Base-by-base conservation (phyloP, 2,113 vertebrate genomes). In the Labrus mixtus region DNA sequence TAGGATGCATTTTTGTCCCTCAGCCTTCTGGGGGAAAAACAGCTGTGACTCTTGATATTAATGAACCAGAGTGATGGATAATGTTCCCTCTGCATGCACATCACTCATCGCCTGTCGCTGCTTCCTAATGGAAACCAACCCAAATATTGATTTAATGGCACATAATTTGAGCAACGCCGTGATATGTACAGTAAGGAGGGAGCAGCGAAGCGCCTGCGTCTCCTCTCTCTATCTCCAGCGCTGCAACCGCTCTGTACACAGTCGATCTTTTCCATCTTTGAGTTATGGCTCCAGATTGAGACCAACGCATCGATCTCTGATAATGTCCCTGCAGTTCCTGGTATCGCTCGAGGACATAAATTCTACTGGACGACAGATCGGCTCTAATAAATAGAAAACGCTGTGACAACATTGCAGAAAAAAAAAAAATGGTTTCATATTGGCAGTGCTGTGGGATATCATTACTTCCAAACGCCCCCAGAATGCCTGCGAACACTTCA, bases 371-470 rank as follows among this genome's bases (percentile, higher is more conserved):
- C 8, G 65, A 83, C 82, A 81, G 63, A 78, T 46, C 63, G 17
- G 79, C 25, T 8, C 54, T 68, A 83, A 87, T 87, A 85, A 85
- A 86, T 86, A 73, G 68, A 80, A 82, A 89, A 78, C 33, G 60
- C 51, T 65, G 61, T 61, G 77, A 69, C 67, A 64, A 56, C 55
- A 71, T 77, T 78, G 76, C 36, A 57, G 63, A 76, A 58, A 86
- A 76, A 86, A 76, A 78, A 73, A 64, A 43, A 1, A 33, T 33
- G 3, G 11, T 71, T 80, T 82, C 77, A 78, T 73, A 84, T 78
- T 87, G 84, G 81, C 88, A 81, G 60, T n/a, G 56, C 64, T 73
- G 11, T 78, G 61, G 62, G 59, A 73, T 74, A 81, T 87, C 23
- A 78, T 89, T 70, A 84, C 64, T 71, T 83, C 58, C 54, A 71